Evolutionary conservation across 2,113 vertebrate species (phyloP), one percentile per base, ranked within the genome.

Genomic region (Zonotrichia leucophrys): DNA sequence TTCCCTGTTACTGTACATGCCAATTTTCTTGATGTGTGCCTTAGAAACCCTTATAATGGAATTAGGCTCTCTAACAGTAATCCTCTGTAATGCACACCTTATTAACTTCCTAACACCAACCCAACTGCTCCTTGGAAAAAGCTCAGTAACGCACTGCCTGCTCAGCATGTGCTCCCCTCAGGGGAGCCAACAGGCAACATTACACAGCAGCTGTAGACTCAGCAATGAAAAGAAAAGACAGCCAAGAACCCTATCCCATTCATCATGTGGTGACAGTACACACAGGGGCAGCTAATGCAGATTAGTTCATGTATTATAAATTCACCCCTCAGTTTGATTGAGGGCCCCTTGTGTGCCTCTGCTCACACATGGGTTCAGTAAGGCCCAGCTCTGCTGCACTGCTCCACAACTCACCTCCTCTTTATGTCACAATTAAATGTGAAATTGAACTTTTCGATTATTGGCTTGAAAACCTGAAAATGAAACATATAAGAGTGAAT

Each of bases 381-480:
- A 87, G 49, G 37, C 28, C 66, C 41, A 42, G 31, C 44, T 63
- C 44, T 76, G 66, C 41, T 59, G 50, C 39, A 1, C 0, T 0
- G 18, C 67, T 63, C 56, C 50, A 9, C 35, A 77, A 76, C 98
- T 95, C 91, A 99, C 99, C 99, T 99, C 98, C 97, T 99, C 97
- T 97, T 99, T 96, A 99, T 96, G 95, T 99, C 98, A 94, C 99
- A 99, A 87, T 98, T 98, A 96, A 99, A 99, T 9, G 95, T 98
- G 90, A 99, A 97, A 30, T 98, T 99, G 93, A 99, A 99, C 95
- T 97, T 99, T 94, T 99, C 99, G 37, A 98, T 93, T 22, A 99
- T 98, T 35, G 99, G 99, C 97, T 99, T 99, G 92, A 99, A 99
- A 59, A 99, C 98, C 99, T 99, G 97, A 85, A 97, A 96, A 94